Percentiles rank a stretch among this genome's conserved stretches.
These are phyloP conservation scores for Heliopora coerulea DNA, from an alignment of 92 coral and sea anemone species.

Conservation along the genomic window DNA sequence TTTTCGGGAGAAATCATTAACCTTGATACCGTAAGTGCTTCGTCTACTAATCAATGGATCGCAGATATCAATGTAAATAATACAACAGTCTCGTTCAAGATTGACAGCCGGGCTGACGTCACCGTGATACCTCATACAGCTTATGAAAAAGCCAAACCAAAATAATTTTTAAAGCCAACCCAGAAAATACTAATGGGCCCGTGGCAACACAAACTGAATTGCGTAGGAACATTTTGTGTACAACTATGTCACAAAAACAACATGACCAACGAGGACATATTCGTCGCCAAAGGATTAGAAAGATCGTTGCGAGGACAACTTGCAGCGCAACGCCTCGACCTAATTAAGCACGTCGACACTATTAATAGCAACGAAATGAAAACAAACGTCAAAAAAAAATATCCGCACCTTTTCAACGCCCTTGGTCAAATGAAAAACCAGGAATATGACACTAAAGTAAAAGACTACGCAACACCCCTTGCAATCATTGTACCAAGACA, in stretches of 20 bases:
- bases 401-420: conserved; percentile 52
- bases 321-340: conserved; percentile 40
- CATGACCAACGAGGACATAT: conserved; percentile 6
- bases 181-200: conserved; percentile 45
- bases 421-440: conserved; percentile 45
- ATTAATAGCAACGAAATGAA: conserved; percentile 18
- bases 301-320: conserved; percentile 51
- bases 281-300: conserved; percentile 37
- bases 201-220: conserved; percentile 43
- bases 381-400: conserved; percentile 5
- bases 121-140: conserved; percentile 48
- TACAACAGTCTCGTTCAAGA: conserved; percentile 27
- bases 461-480: conserved; percentile 44
- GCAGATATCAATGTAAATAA: conserved; percentile 9
- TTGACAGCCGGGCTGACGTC: conserved; percentile 54
- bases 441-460: conserved; percentile 34
- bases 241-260: conserved; percentile 2
- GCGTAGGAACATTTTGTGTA: conserved; percentile 42
- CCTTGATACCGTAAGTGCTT: not conserved
- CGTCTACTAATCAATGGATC: conserved; percentile 20
- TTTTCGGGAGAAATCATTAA: not conserved
- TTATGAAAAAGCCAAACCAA: conserved; percentile 45
- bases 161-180: conserved; percentile 6
- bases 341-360: conserved; percentile 21
- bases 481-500: conserved; percentile 46